Evolutionary conservation across 2,797 vertebrate genomes (phyloP), one percentile per base, ranked within the genome.

Genomic region (Eulemur albifrons): DNA sequence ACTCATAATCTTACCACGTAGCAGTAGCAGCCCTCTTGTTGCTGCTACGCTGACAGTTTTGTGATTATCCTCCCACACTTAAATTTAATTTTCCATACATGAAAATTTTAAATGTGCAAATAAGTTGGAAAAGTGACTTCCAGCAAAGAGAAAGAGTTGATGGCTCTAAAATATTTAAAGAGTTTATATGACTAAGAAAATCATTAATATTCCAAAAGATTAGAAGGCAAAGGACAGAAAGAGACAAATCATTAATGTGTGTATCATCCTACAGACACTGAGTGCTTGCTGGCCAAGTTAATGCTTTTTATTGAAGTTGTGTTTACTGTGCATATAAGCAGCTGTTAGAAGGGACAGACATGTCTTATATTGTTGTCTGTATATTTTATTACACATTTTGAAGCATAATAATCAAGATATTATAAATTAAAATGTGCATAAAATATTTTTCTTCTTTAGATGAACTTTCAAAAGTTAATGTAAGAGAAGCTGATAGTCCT

Each of bases 381-480:
- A 2, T 70, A 13, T 84, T 77, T 82, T 38, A 45, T 79, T 69
- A 65, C 38, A 77, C 5, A 10, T 77, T 81, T 52, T 61, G 61
- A 81, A 48, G 30, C 40, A 81, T 93, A 70, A 80, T 79, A 50
- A 80, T 79, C 3, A 30, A 82, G 52, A 81, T 76, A 59, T 2
- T 76, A 52, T 2, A 91, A 91, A 76, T 76, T 85, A 59, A 83
- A 79, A 75, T 69, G 9, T 73, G 7, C 25, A 30, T 67, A 69
- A 96, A 93, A 65, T 40, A 50, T 93, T 88, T 93, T 93, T 88
- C 54, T 91, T 93, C 13, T 75, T 81, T 59, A 54, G 43, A 80
- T 57, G 20, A 79, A 77, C 27, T 93, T 81, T 50, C 7, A 81
- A 48, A 57, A 88, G 73, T 17, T 43, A 57, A n/a, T 23, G 27